Base-by-base conservation (phyloP, 2,113 vertebrate genomes). In the Bos javanicus region DNA sequence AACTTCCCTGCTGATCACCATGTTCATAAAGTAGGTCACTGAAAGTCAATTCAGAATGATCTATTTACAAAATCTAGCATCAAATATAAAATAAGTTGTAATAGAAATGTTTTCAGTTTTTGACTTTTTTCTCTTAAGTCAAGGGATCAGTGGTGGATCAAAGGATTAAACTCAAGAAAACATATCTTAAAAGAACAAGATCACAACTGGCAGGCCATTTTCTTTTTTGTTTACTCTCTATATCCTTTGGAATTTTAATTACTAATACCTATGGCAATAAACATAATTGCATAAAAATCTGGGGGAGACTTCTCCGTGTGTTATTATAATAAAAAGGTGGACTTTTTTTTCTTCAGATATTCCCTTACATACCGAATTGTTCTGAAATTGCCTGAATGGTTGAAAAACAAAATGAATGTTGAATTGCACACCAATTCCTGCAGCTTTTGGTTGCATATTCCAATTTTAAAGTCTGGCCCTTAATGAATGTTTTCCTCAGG, bases 231-330 rank as follows among this genome's bases (percentile, higher is more conserved):
- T 98, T 98, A 98, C 98, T 98, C 90, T 98, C 94, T 97, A 97
- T 96, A 93, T 98, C 95, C 97, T 98, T 95, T 91, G 97, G 97
- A 96, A 96, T 98, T 98, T 99, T 98, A 97, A 95, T 98, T 98
- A 98, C 95, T 98, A 97, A 97, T 93, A 97, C 98, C 98, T 98
- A 98, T 36, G 93, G 96, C 93, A 97, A 91, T 97, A 78, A 97
- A 91, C 93, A 97, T 67, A 98, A 96, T 39, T 84, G 87, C 86
- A 88, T 76, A 94, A 87, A 97, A 81, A 71, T 19, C 21, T 28
- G 80, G 46, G 93, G 43, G 92, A 93, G 3, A 74, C n/a, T 59
- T 39, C 46, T 90, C 8, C 64, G 26, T 78, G 54, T 59, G 57
- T 93, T 13, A 56, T 57, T 25, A 96, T 7, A 94, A 28, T 89